phyloP scores from a whole-genome alignment of 2,888 invertebrate genomes.

The Frankliniella fusca region DNA sequence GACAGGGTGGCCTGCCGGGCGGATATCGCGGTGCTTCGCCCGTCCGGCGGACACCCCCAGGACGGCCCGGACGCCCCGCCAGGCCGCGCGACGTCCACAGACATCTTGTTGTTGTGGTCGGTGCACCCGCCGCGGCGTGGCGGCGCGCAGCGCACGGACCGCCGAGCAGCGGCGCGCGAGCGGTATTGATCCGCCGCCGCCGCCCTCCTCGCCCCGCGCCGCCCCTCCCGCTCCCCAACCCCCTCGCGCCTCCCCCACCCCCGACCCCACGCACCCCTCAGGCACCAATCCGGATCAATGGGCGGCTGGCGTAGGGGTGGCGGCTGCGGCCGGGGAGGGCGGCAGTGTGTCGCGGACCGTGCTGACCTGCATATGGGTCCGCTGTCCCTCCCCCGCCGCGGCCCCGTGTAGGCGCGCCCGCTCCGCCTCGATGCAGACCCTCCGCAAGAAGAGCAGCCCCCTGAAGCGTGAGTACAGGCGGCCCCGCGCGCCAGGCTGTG shows the following conservation, averaged over 20 bases:
- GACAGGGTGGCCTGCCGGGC: too few relatives aligned
- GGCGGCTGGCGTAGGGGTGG: conserved; percentile 45
- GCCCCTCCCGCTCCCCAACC: conserved; percentile 38
- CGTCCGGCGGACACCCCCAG: neutral
- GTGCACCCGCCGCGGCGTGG: neutral
- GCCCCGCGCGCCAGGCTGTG: conserved; percentile 21
- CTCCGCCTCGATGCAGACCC: conserved; percentile 68
- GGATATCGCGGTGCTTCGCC: too few relatives aligned
- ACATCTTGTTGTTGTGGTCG: neutral
- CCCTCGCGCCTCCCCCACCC: conserved; percentile 41
- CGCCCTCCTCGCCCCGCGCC: neutral
- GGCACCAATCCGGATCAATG: conserved; percentile 35
- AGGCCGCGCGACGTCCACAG: neutral
- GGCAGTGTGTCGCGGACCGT: conserved; percentile 57
- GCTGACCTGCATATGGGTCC: conserved; percentile 31
- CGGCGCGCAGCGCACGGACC: conserved; percentile 29
- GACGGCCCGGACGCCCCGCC: neutral
- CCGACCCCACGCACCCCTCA: conserved; percentile 35
- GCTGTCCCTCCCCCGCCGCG: conserved; percentile 34
- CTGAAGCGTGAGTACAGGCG: conserved; percentile 78
- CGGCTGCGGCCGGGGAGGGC: conserved; percentile 51
- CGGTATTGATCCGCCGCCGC: conserved; percentile 24
- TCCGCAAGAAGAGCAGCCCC: conserved; percentile 89
- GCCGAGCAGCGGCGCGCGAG: conserved; percentile 13
- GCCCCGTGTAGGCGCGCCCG: conserved; percentile 32